Percentiles rank a stretch among this genome's conserved stretches.
phyloP scores from a whole-genome alignment of 2,888 invertebrate genomes.

The Fissipunctia ypsillon region DNA sequence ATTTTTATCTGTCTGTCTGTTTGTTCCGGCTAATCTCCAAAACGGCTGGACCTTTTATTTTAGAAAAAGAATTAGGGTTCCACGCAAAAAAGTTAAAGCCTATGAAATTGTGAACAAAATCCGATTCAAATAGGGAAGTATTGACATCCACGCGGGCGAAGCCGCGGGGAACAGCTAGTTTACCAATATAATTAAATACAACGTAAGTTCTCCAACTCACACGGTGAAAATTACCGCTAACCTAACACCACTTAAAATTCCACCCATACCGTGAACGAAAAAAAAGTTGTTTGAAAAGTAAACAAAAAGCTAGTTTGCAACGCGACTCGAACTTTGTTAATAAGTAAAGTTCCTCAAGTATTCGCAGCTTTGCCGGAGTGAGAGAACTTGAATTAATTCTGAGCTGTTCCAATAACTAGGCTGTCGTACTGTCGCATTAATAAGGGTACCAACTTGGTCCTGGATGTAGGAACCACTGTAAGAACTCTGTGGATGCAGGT shows the following conservation, averaged over 20 bases:
- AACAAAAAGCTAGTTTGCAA: slow-evolving; percentile 42
- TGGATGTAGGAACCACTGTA: slow-evolving; percentile 7
- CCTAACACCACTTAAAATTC: slow-evolving; percentile 28
- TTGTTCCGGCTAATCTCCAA: no score
- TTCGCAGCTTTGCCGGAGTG: slow-evolving; percentile 31
- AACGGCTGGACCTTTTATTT: no score
- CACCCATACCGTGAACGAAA: background rate
- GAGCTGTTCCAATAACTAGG: slow-evolving; percentile 32
- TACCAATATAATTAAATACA: no score
- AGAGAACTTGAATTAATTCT: slow-evolving; percentile 33
- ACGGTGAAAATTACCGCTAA: background rate
- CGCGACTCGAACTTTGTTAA: slow-evolving; percentile 48
- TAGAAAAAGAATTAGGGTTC: no score
- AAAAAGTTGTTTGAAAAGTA: slow-evolving; percentile 23
- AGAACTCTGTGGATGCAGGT: no score
- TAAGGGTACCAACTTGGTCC: slow-evolving; percentile 29
- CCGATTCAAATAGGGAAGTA: no score
- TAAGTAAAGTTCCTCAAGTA: slow-evolving; percentile 54
- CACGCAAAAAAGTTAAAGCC: no score
- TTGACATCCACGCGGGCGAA: no score
- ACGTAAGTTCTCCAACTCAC: no score
- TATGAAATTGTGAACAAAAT: no score
- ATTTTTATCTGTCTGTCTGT: no score
- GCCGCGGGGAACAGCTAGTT: no score
- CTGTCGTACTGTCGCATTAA: slow-evolving; percentile 29